These are phyloP conservation scores for Druon quercuslanigerum DNA, from an alignment of 1,140 invertebrate species.

Conservation along the genomic window DNA sequence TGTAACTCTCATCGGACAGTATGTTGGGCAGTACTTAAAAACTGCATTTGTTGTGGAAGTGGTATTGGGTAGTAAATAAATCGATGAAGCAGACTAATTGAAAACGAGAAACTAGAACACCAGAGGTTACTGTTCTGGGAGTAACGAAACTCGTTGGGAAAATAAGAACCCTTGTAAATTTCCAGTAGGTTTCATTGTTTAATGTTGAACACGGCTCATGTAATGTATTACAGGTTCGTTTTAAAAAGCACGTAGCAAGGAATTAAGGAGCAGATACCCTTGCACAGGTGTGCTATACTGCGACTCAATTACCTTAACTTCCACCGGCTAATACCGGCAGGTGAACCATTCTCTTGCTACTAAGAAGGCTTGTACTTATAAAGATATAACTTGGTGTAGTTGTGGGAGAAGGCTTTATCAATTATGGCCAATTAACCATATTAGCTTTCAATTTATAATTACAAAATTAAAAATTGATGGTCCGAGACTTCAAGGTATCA, in stretches of 20 bases:
- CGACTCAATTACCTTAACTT: slow-evolving; percentile 29
- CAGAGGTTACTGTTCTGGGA: too few relatives aligned
- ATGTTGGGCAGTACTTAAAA: too few relatives aligned
- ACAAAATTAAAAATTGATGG: not conserved
- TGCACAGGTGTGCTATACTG: slow-evolving; percentile 17
- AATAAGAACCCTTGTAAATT: not conserved
- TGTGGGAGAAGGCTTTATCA: slow-evolving; percentile 19
- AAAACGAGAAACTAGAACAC: too few relatives aligned
- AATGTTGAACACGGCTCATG: not conserved
- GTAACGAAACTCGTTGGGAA: not conserved
- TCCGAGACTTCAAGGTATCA: too few relatives aligned
- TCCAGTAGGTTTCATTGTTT: not conserved
- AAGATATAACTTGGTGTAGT: not conserved
- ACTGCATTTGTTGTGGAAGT: too few relatives aligned
- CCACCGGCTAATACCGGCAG: slow-evolving; percentile 30
- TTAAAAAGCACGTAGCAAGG: slow-evolving; percentile 4
- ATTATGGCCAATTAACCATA: slow-evolving; percentile 20
- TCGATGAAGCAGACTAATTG: too few relatives aligned
- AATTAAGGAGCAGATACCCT: slow-evolving; percentile 25
- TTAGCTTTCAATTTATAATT: not conserved
- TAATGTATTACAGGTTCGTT: not conserved
- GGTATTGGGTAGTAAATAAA: too few relatives aligned
- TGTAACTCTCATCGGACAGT: too few relatives aligned
- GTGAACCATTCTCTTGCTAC: slow-evolving; percentile 22
- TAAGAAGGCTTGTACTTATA: slow-evolving; percentile 18